Base-by-base conservation (phyloP, 2,888 invertebrate species). In the Coecobrya sp. region DNA sequence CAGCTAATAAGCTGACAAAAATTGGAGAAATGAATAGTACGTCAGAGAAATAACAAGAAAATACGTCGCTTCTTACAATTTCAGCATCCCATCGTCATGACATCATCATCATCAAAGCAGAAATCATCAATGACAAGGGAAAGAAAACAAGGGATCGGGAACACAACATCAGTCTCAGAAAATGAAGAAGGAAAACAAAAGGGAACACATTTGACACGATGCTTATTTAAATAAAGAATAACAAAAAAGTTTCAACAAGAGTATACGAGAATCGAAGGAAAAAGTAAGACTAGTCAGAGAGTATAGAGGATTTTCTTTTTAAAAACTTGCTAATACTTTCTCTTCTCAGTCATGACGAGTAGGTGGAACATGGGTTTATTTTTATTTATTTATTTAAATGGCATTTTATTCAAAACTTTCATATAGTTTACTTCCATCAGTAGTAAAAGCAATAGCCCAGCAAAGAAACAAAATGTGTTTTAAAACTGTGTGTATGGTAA, bases 361-460 rank as follows among this genome's bases (percentile, higher is more conserved):
- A 55, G 55, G 19, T n/a, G n/a, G 55, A 68, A 30, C 27, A 7
- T 30, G 30, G 68, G 27, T 68, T 30, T 68, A 68, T 30, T 55
- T 55, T 30, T 30, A 30, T 68, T 27, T 68, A 68, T 68, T 68
- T 68, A 16, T 68, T 27, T 16, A 68, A 68, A 68, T 27, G 62
- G 25, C 62, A 65, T 22, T 65, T 65, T 19, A 25, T 65, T 27
- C 62, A 65, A 65, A 65, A 65, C 27, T 65, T 13, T 59, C 19
- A 5, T 13, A 22, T n/a, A n/a, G n/a, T 59, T 59, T 49, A 13
- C 11, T 49, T 49, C 49, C 49, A 49, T 49, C 36, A 49, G 11
- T 1, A 49, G 11, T 49, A 13, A 13, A 7, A 10, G 10, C 49
- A 49, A n/a, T n/a, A n/a, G n/a, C n/a, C n/a, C n/a, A n/a, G 36